Base-by-base conservation (phyloP, 64 coral and sea anemone genomes). In the Actinia tenebrosa region DNA sequence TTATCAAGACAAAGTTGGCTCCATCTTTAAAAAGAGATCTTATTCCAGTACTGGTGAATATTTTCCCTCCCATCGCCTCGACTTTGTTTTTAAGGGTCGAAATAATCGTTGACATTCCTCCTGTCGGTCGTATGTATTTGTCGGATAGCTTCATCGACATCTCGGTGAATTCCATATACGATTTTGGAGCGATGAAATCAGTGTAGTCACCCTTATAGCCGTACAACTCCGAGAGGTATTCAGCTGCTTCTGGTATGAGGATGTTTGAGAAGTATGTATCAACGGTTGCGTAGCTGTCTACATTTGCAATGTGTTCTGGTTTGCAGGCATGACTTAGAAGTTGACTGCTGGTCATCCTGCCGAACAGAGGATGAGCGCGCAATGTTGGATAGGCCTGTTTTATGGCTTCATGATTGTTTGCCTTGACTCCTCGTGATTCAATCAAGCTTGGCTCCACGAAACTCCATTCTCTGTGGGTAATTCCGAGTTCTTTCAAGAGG, bases 171-270 rank as follows among this genome's bases (percentile, higher is more conserved):
- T 95, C 94, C 79, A 95, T 92, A 59, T 95, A 95, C 45, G 84
- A 77, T 18, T 86, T 86, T 0, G 94, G 94, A 45, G 85, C 87
- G 78, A 92, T 95, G 60, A 89, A 89, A 22, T 92, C 94, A 2
- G 90, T 95, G 80, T 92, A 92, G 87, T 95, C 94, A 10, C 94
- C 94, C 87, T 95, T 95, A 45, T 80, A 95, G 10, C 94, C 94
- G 62, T 92, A 95, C 56, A 92, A 84, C 22, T 95, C 94, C 0
- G 94, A 95, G 5, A 95, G 66, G 80, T 89, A 95, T 52, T 92
- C 94, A 15, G 94, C 87, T 18, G 82, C 94, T 71, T 95, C 94
- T 20, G 90, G 94, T 3, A 83, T 89, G 1, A 95, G 44, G 45
- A 89, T 85, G 23, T 95, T 89, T 0, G 94, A 92, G 80, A 95